These are phyloP conservation scores for Pararge aegeria DNA, from an alignment of 1,140 invertebrate genomes.

Conservation along the genomic window DNA sequence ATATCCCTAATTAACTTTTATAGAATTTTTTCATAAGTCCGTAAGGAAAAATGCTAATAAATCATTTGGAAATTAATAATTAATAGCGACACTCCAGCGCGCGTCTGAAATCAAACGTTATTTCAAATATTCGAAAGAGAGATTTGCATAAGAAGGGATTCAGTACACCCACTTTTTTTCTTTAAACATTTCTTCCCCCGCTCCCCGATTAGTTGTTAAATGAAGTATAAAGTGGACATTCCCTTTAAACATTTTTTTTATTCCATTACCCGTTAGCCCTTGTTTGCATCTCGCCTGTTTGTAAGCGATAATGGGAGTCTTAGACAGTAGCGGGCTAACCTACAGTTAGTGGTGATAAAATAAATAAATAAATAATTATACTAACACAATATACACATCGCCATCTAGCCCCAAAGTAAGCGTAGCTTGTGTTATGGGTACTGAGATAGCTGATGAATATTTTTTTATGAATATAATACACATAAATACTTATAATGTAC, in stretches of 20 bases:
- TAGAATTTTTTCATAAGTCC: slow-evolving; percentile 19
- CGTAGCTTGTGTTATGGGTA: too few relatives aligned
- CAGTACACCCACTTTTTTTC: slow-evolving; percentile 5
- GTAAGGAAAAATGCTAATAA: slow-evolving; percentile 19
- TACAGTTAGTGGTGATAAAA: too few relatives aligned
- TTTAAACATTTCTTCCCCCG: background rate
- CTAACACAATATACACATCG: too few relatives aligned
- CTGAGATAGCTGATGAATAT: too few relatives aligned
- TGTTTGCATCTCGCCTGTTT: too few relatives aligned
- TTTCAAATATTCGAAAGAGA: slow-evolving; percentile 12
- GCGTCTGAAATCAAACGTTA: slow-evolving; percentile 13
- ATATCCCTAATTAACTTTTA: slow-evolving; percentile 23
- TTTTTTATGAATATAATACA: too few relatives aligned
- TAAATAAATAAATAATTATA: too few relatives aligned
- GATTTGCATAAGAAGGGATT: slow-evolving; percentile 22
- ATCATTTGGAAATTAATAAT: slow-evolving; percentile 25
- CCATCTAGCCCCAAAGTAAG: too few relatives aligned
- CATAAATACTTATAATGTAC: too few relatives aligned
- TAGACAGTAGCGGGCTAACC: too few relatives aligned
- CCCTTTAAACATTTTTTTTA: background rate
- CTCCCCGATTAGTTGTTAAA: slow-evolving; percentile 4
- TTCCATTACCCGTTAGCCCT: too few relatives aligned
- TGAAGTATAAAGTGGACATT: background rate
- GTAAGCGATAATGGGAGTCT: too few relatives aligned
- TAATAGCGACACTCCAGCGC: slow-evolving; percentile 16